A percentile compares a stretch with the other conserved stretches of the same genome.
Conservation (phyloP, 1,140 invertebrate species). For the Rhopalosiphum maidis region DNA sequence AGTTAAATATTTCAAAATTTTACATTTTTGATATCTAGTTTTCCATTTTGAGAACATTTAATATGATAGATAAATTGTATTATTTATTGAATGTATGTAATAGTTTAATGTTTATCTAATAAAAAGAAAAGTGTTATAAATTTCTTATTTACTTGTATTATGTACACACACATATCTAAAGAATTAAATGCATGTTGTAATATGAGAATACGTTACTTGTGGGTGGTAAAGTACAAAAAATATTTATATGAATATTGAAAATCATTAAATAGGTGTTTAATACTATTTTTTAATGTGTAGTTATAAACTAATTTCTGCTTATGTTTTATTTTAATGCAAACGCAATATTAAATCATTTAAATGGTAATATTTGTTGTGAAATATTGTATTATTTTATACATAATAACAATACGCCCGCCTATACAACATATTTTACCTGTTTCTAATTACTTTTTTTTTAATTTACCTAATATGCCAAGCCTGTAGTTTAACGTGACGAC, state of each 20-base stretch:
- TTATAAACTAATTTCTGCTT: background rate
- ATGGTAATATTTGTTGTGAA: too few relatives aligned
- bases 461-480: slow-evolving; percentile 89
- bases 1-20: too few relatives aligned
- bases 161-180: background rate
- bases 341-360: background rate
- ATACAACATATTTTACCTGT: too few relatives aligned
- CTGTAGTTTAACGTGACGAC: slow-evolving; percentile 97
- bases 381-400: too few relatives aligned
- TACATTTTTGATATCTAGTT: background rate
- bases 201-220: background rate
- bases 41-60: background rate
- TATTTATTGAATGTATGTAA: background rate
- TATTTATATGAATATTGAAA: background rate
- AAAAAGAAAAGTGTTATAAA: background rate
- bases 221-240: background rate
- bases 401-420: too few relatives aligned
- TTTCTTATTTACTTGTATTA: background rate
- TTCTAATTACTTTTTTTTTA: background rate
- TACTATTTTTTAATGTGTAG: background rate
- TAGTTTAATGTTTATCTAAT: background rate
- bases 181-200: background rate
- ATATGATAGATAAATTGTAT: background rate
- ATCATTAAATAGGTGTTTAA: too few relatives aligned
- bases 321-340: background rate